These are phyloP conservation scores for Monopterus albus DNA, from an alignment of 2,113 vertebrate species.

Conservation along the genomic window DNA sequence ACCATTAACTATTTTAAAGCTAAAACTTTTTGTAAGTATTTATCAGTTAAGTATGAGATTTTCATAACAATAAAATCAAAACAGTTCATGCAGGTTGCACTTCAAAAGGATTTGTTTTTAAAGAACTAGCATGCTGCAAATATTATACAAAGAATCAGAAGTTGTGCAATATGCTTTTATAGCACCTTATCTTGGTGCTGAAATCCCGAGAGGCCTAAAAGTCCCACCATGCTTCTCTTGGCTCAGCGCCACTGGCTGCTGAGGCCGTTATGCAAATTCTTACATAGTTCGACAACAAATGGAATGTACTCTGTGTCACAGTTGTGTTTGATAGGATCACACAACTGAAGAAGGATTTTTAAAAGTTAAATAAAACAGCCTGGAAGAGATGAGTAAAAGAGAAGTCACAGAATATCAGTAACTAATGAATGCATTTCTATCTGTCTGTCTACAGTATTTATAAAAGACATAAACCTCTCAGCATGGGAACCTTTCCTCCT, in stretches of 20 bases:
- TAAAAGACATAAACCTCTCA: not conserved
- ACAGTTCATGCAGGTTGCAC: slow-evolving; percentile 30
- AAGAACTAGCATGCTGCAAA: slow-evolving; percentile 36
- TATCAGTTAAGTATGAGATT: not conserved
- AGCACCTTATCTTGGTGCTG: slow-evolving; percentile 39
- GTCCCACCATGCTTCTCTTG: slow-evolving; percentile 50
- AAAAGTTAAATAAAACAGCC: slow-evolving; percentile 17
- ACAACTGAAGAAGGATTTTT: not conserved
- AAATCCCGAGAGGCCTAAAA: slow-evolving; percentile 28
- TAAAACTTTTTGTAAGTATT: not conserved
- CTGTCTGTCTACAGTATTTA: no score
- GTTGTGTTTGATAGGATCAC: slow-evolving; percentile 23
- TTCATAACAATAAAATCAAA: not conserved
- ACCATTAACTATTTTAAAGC: no score
- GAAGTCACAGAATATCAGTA: not conserved
- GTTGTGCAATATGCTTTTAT: slow-evolving; percentile 56
- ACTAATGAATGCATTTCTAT: no score
- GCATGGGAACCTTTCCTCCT: slow-evolving; percentile 38
- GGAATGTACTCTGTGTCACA: slow-evolving; percentile 49
- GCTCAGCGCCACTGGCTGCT: slow-evolving; percentile 39
- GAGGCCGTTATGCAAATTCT: slow-evolving; percentile 83
- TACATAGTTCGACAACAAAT: slow-evolving; percentile 25
- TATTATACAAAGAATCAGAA: slow-evolving; percentile 31
- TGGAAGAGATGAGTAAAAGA: not conserved
- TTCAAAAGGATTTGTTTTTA: slow-evolving; percentile 1